Base-by-base conservation (phyloP, 2,888 invertebrate species). In the Invenusta paracnida region DNA sequence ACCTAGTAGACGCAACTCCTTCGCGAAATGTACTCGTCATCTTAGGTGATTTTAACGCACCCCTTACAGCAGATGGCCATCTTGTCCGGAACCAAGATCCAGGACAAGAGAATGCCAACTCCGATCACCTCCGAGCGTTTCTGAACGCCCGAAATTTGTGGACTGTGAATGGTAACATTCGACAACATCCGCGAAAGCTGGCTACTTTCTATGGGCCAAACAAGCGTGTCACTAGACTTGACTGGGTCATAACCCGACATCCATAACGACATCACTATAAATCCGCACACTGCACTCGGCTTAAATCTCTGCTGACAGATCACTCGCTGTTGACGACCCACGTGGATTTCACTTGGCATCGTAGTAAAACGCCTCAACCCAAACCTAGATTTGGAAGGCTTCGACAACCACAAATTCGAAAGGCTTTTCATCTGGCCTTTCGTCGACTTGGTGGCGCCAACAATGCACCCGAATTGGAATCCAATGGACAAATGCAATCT, bases 161-260 rank as follows among this genome's bases (percentile, higher is more conserved):
- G 30, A 82, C 82, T 2, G 82, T 30, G 1, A 82, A 82, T 30
- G 82, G 82, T 2, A 30, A 30, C 82, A 2, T 82, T 23, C 28
- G 82, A 23, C 82, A 82, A 17, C 30, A 82, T 30, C 31, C 31
- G 5, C 2, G 29, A 17, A 82, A 29, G 28, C 82, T 27, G 13
- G 2, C 82, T 17, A 82, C 82, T 17, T 82, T 82, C 82, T 5
- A 30, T 28, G 82, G 82, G 2, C 82, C 82, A 5, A 82, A 11
- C 30, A 11, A 29, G 23, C 30, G 82, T 1, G 23, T 82, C 30
- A 48, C 48, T 48, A 5, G 48, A 5, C 48, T 48, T 48, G 48
- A 48, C 48, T 48, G 82, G 48, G 48, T 48, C 5, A 48, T 17
- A 11, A 48, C 48, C 17, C 17, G 17, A 11, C 17, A 5, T 17